phyloP scores from a whole-genome alignment of 2,113 vertebrate genomes.

The Centropus bengalensis region DNA sequence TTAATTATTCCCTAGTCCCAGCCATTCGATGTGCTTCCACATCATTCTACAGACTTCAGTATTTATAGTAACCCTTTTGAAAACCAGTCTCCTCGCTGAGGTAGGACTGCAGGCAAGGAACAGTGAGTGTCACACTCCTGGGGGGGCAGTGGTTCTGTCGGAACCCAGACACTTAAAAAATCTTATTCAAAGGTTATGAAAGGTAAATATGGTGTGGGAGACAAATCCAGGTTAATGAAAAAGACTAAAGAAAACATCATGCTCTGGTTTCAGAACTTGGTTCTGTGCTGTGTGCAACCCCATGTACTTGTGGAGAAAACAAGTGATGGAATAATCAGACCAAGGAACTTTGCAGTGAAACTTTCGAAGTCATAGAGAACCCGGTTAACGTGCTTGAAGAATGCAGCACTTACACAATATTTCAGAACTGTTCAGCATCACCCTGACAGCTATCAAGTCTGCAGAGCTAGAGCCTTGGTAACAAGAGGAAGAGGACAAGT shows the following conservation, averaged over 20 bases:
- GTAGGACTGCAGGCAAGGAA: background rate
- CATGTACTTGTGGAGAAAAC: background rate
- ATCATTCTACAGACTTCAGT: background rate
- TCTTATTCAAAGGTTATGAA: background rate
- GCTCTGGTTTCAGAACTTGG: background rate
- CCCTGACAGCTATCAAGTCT: background rate
- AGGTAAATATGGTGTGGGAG: background rate
- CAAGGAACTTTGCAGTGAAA: background rate
- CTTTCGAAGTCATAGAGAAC: background rate
- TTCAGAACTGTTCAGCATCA: background rate
- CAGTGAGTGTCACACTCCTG: background rate
- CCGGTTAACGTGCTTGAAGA: background rate
- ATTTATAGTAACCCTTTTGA: background rate
- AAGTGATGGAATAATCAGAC: background rate
- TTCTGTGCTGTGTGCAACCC: background rate
- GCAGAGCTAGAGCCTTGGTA: background rate
- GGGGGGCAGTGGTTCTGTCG: background rate
- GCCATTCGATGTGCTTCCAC: background rate
- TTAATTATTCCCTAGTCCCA: background rate
- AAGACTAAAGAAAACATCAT: background rate
- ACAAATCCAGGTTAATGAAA: background rate
- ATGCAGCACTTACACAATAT: background rate
- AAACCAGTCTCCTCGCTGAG: background rate
- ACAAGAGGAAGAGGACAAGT: background rate
- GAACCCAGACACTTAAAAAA: background rate